Evolutionary conservation across 2,888 invertebrate species (phyloP).

Genomic region (Acronicta leporina): DNA sequence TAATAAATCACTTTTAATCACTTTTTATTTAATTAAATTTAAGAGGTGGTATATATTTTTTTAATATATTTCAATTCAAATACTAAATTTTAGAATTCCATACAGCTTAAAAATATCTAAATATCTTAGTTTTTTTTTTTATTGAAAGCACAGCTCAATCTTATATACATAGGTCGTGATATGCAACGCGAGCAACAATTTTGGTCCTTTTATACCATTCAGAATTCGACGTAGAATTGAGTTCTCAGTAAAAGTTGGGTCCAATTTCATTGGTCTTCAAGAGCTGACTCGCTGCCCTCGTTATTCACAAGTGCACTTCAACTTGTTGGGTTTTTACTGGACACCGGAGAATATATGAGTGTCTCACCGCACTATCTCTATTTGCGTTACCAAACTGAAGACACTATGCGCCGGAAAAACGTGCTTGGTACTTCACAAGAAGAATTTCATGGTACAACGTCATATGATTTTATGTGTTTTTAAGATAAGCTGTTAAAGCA

Average conservation of each 20-base stretch:
- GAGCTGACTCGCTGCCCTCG: slow-evolving; percentile 49
- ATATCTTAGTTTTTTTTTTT: too few species aligned
- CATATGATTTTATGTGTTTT: neutral
- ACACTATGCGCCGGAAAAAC: slow-evolving; percentile 66
- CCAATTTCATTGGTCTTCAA: slow-evolving; percentile 52
- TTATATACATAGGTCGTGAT: too few species aligned
- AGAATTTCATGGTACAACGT: slow-evolving; percentile 72
- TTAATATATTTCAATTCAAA: neutral
- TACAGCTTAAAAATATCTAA: neutral
- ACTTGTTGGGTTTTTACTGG: slow-evolving; percentile 46
- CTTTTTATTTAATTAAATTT: neutral
- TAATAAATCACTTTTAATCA: neutral
- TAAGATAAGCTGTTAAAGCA: neutral
- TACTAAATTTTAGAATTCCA: neutral
- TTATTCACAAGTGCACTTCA: slow-evolving; percentile 51
- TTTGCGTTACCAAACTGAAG: slow-evolving; percentile 40
- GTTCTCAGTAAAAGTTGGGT: slow-evolving; percentile 25
- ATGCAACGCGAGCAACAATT: slow-evolving; percentile 31
- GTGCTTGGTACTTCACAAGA: slow-evolving; percentile 78
- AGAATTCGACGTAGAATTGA: slow-evolving; percentile 8
- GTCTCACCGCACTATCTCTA: slow-evolving; percentile 32
- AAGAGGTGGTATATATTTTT: neutral
- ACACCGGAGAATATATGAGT: slow-evolving; percentile 46
- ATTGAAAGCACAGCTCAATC: too few species aligned
- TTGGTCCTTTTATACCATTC: slow-evolving; percentile 20